Percentiles rank a stretch among this genome's conserved stretches.
Evolutionary conservation across 2,113 vertebrate genomes (phyloP).

Genomic region (Sigmodon hispidus): DNA sequence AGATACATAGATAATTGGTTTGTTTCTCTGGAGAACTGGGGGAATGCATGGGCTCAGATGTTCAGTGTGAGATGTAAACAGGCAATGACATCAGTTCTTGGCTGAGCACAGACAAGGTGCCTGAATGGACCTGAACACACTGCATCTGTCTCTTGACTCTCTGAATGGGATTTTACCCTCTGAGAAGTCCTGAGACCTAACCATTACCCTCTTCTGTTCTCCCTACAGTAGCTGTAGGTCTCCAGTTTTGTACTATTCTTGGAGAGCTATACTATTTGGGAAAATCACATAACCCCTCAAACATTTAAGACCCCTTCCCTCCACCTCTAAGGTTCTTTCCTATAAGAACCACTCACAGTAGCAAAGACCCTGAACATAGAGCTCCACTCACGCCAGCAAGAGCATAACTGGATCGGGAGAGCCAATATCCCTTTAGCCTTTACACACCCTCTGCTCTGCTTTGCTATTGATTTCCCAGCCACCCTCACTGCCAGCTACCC

Average conservation of each 20-base stretch:
- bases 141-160: background rate
- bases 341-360: background rate
- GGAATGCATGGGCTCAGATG: background rate
- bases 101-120: background rate
- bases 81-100: background rate
- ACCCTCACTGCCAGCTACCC: background rate
- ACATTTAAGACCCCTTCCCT: background rate
- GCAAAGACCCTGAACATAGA: background rate
- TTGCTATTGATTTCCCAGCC: background rate
- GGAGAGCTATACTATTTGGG: background rate
- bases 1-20: background rate
- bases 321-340: background rate
- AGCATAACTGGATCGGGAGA: background rate
- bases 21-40: background rate
- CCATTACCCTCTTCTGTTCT: background rate
- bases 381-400: fast-evolving
- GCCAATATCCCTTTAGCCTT: background rate
- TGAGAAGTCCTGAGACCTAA: background rate
- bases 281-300: background rate
- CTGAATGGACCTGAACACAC: background rate
- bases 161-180: background rate
- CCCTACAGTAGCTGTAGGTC: background rate
- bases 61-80: background rate
- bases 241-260: background rate
- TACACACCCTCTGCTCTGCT: background rate